Conservation (phyloP, 2,113 vertebrate species). For the Martes martes region DNA sequence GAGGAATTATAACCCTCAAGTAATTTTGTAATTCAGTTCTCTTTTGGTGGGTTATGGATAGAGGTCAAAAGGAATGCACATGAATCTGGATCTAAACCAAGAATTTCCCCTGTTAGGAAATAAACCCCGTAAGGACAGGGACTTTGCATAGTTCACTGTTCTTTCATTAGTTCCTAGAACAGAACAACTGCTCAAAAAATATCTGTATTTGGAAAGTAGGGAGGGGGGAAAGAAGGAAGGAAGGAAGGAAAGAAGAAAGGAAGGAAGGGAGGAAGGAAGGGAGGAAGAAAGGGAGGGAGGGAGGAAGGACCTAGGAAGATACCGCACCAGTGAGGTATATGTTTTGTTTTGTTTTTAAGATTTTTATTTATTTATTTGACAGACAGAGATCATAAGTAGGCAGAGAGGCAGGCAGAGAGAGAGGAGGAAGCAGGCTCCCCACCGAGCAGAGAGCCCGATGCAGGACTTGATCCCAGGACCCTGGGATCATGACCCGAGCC, state of each 20-base stretch:
- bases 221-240: neutral
- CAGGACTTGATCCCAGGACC: too few species aligned
- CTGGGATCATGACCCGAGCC: too few species aligned
- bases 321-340: neutral
- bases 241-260: accelerated
- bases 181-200: neutral
- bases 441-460: too few species aligned
- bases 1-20: neutral
- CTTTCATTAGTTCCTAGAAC: neutral
- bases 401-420: too few species aligned
- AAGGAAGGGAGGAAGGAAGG: accelerated
- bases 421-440: too few species aligned
- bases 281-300: accelerated
- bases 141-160: neutral
- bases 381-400: too few species aligned
- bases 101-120: neutral
- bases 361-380: too few species aligned
- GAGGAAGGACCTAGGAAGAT: neutral
- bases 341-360: neutral
- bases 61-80: neutral
- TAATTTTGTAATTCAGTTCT: neutral
- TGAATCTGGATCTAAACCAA: neutral
- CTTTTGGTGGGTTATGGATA: neutral
- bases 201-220: neutral
- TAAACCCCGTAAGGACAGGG: neutral